Conservation (phyloP, 1,140 invertebrate species). For the Eurosta solidaginis region DNA sequence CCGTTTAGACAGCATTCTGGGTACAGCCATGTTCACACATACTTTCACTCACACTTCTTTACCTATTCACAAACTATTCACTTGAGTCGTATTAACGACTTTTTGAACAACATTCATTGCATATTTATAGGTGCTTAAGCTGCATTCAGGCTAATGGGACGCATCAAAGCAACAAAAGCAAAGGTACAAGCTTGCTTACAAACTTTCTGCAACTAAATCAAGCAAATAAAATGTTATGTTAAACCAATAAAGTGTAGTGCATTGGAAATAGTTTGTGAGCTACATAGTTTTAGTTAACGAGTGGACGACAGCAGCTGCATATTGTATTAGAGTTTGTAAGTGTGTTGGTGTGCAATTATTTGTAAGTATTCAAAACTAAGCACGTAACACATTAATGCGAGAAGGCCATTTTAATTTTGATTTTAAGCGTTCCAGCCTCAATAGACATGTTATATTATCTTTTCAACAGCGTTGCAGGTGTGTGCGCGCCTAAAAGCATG, state of each 20-base stretch:
- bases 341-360: neutral
- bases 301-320: neutral
- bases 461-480: no score
- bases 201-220: no score
- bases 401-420: constrained; percentile 23
- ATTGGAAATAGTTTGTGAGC: neutral
- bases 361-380: neutral
- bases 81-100: constrained; percentile 16
- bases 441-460: neutral
- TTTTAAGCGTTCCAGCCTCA: neutral
- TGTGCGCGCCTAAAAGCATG: neutral
- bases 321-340: neutral
- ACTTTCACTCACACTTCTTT: neutral
- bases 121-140: constrained; percentile 34
- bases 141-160: neutral
- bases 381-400: neutral
- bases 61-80: neutral
- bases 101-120: constrained; percentile 32
- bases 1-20: no score
- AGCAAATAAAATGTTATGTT: neutral
- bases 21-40: neutral
- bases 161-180: neutral
- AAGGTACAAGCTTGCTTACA: neutral
- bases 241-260: constrained; percentile 17
- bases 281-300: neutral